A percentile compares a stretch with the other conserved stretches of the same genome.
These are phyloP conservation scores for Chionis minor DNA, from an alignment of 2,113 vertebrate genomes.

Conservation along the genomic window DNA sequence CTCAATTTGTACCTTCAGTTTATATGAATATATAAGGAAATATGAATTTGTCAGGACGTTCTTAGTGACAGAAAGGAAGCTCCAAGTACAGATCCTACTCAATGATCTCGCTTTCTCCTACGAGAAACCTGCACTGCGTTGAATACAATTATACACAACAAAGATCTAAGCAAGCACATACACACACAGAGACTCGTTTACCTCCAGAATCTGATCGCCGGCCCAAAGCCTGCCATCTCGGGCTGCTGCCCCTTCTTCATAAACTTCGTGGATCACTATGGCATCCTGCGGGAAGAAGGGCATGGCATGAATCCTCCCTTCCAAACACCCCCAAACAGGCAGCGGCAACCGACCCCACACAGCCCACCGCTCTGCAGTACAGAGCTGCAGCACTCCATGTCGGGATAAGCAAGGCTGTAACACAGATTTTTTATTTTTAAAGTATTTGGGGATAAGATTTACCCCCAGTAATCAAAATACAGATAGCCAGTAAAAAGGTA, in stretches of 20 bases:
- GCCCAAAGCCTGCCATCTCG: conserved; percentile 93
- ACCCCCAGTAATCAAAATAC: background rate
- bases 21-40: conserved; percentile 23
- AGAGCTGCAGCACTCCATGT: background rate
- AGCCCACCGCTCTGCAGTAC: background rate
- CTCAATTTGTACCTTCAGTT: conserved; percentile 43
- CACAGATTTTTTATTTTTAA: background rate
- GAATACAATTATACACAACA: background rate
- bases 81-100: background rate
- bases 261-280: conserved; percentile 97
- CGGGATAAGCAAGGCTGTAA: background rate
- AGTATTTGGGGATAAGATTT: background rate
- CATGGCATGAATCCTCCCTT: background rate
- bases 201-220: conserved; percentile 96
- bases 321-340: background rate
- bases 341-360: background rate
- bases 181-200: background rate
- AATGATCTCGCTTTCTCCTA: background rate
- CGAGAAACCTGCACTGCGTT: background rate
- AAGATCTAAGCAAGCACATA: background rate
- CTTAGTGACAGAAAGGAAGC: background rate
- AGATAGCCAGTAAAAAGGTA: background rate
- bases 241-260: conserved; percentile 95
- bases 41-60: background rate
- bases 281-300: conserved; percentile 80